A percentile compares a stretch with the other conserved stretches of the same genome.
phyloP scores from a whole-genome alignment of 2,797 vertebrate genomes.

The Sciaenops ocellatus region DNA sequence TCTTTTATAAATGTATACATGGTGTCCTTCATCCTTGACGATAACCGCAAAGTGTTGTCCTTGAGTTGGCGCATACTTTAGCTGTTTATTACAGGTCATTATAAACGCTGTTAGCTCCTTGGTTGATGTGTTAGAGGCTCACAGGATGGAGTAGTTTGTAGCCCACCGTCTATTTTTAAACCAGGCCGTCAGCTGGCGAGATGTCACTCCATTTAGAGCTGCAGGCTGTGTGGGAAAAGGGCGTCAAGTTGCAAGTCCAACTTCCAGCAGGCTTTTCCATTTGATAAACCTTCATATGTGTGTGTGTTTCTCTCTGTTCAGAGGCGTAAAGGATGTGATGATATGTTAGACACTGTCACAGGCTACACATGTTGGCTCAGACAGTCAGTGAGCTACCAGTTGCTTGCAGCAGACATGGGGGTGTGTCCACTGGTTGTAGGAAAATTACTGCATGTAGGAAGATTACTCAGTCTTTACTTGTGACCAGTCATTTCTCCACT shows the following conservation, averaged over 20 bases:
- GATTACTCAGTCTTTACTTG: not conserved
- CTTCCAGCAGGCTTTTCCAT: slow-evolving; percentile 29
- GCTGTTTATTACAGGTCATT: not conserved
- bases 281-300: not conserved
- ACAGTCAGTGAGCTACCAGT: slow-evolving; percentile 55
- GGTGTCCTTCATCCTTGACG: slow-evolving; percentile 13
- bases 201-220: slow-evolving; percentile 76
- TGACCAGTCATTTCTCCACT: not conserved
- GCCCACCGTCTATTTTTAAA: slow-evolving; percentile 80
- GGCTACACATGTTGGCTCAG: not conserved
- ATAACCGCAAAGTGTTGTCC: slow-evolving; percentile 26
- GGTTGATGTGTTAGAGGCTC: not conserved
- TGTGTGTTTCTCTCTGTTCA: not conserved
- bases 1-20: not conserved
- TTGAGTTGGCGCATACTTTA: slow-evolving; percentile 17
- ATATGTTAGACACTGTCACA: not conserved
- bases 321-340: not conserved
- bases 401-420: slow-evolving; percentile 65
- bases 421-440: slow-evolving; percentile 60
- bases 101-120: not conserved
- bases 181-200: slow-evolving; percentile 77
- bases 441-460: slow-evolving; percentile 57
- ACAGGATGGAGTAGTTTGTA: slow-evolving; percentile 42
- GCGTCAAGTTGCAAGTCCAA: slow-evolving; percentile 78
- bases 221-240: slow-evolving; percentile 44